Conservation (phyloP, 1,140 invertebrate species). For the Coenobita brevimanus region DNA sequence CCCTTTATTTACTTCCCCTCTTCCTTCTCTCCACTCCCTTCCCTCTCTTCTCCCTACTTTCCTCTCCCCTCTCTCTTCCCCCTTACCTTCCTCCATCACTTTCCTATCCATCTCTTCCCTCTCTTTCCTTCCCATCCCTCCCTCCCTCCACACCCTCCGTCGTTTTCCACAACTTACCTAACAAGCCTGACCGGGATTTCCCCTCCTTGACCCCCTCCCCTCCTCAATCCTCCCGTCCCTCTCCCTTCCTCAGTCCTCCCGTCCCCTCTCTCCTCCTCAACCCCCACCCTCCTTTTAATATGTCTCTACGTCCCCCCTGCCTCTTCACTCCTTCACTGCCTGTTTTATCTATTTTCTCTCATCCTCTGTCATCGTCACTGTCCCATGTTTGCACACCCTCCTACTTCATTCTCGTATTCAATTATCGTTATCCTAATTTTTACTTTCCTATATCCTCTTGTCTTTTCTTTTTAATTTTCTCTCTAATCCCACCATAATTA, state of each 20-base stretch:
- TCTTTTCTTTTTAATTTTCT: no score
- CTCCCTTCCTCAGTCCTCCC: slow-evolving; percentile 18
- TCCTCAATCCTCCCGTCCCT: background rate
- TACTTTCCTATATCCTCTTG: no score
- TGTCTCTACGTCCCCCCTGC: background rate
- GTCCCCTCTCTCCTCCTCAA: background rate
- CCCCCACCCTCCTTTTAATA: background rate
- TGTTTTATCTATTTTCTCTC: background rate
- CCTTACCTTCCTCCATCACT: background rate
- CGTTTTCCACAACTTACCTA: no score
- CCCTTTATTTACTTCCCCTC: no score
- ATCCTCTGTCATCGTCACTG: no score
- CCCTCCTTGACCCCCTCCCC: background rate
- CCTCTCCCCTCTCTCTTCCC: background rate
- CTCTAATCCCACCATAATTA: no score
- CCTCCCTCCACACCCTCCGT: background rate
- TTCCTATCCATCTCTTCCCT: background rate
- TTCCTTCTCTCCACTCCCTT: background rate
- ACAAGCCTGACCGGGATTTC: no score
- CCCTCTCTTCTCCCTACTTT: no score
- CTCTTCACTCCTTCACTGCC: background rate
- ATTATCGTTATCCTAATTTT: no score
- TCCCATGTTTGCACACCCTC: no score
- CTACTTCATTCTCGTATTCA: no score
- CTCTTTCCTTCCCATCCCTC: background rate